Percentiles rank a stretch among this genome's conserved stretches.
Conservation (phyloP, 2,797 vertebrate species). For the Pelochelys cantorii region DNA sequence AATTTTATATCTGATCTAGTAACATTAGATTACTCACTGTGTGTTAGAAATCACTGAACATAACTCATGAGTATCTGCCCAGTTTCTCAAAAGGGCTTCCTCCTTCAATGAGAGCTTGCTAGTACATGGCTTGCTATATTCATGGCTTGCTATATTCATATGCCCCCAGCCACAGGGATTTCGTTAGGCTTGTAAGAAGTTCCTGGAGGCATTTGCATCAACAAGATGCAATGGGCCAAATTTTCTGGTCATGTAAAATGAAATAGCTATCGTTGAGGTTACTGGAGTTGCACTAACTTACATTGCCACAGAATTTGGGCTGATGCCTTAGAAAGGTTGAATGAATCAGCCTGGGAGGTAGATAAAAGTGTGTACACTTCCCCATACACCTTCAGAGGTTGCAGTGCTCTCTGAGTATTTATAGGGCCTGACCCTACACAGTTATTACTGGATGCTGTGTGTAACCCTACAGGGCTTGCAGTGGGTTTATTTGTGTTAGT, state of each 20-base stretch:
- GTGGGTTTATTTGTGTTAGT: not conserved
- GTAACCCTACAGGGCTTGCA: not conserved
- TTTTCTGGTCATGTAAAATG: not conserved
- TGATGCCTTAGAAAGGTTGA: not conserved
- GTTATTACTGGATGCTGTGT: not conserved
- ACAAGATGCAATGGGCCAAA: not conserved
- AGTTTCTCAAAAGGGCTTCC: not conserved
- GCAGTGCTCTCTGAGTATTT: not conserved
- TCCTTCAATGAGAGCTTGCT: not conserved
- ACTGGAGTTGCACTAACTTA: not conserved
- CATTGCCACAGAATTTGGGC: not conserved
- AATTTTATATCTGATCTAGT: not conserved
- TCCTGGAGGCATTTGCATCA: fast-evolving
- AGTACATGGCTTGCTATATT: not conserved
- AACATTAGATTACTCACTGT: not conserved
- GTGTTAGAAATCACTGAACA: not conserved
- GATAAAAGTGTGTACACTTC: not conserved
- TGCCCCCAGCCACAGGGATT: not conserved
- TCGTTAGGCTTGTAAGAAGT: not conserved
- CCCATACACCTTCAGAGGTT: not conserved
- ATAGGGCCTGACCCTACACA: not conserved
- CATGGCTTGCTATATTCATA: not conserved
- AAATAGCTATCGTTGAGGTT: not conserved
- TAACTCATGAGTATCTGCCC: not conserved
- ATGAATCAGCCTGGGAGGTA: not conserved